These are phyloP conservation scores for Perdix hodgsoniae DNA, from an alignment of 2,797 vertebrate genomes.

Conservation along the genomic window DNA sequence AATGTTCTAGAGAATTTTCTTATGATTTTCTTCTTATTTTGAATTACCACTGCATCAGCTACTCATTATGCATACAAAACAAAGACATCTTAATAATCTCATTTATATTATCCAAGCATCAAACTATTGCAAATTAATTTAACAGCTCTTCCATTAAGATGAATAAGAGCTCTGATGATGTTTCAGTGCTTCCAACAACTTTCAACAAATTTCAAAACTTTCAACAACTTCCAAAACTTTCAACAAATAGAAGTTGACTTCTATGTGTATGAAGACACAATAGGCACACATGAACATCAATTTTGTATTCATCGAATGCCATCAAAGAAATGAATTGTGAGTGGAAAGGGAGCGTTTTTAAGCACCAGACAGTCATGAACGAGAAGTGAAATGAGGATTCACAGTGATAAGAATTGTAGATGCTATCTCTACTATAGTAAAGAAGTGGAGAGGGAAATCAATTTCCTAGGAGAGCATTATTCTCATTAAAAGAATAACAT, in stretches of 20 bases:
- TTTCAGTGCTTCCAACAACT: background rate
- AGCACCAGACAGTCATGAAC: conserved; percentile 1
- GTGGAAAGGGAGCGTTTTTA: conserved; percentile 8
- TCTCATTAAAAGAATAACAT: conserved; percentile 56
- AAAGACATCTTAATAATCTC: background rate
- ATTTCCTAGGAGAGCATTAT: conserved; percentile 39
- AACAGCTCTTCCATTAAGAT: background rate
- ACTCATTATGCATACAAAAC: background rate
- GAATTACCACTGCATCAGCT: background rate
- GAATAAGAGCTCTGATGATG: background rate
- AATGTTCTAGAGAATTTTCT: background rate
- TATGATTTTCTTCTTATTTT: background rate
- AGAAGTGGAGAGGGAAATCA: background rate
- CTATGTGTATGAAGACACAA: background rate
- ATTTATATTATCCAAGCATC: background rate
- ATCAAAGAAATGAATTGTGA: background rate
- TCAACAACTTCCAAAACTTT: background rate
- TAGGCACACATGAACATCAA: background rate
- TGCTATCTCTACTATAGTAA: background rate
- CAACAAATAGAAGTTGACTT: conserved; percentile 2
- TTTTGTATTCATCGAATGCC: background rate
- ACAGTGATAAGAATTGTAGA: background rate
- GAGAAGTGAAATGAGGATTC: conserved; percentile 18
- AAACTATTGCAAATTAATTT: background rate
- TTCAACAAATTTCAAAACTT: conserved; percentile 1